Conservation (phyloP, 2,113 vertebrate genomes). For the Apistogramma diplotaenia region DNA sequence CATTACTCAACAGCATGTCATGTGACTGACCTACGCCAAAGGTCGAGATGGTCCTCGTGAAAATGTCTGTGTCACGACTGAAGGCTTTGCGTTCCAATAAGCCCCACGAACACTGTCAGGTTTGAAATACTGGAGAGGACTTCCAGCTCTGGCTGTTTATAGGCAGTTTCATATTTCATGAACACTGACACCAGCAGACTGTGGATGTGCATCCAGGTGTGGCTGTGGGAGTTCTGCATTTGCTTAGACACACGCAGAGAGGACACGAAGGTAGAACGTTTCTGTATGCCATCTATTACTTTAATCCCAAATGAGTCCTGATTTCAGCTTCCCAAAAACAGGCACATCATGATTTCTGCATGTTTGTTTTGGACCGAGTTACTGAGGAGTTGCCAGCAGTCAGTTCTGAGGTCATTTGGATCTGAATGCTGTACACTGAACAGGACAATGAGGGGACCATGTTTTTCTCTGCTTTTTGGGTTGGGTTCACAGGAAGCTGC, state of each 20-base stretch:
- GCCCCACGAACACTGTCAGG: neutral
- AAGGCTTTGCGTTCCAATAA: neutral
- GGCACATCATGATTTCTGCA: neutral
- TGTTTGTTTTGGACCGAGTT: conserved; percentile 6
- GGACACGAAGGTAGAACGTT: neutral
- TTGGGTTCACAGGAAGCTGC: neutral
- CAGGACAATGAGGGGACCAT: neutral
- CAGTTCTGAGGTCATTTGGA: conserved; percentile 20
- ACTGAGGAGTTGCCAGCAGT: neutral
- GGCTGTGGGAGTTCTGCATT: neutral
- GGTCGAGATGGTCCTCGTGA: no score
- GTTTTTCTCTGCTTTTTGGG: neutral
- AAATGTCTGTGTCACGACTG: neutral
- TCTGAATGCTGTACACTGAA: neutral
- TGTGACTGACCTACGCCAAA: neutral
- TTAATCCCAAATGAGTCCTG: neutral
- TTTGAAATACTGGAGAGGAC: neutral
- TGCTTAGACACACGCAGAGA: neutral
- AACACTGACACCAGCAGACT: neutral
- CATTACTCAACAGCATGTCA: neutral
- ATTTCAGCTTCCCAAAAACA: neutral
- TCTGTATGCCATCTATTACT: neutral
- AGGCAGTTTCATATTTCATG: neutral
- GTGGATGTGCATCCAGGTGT: neutral
- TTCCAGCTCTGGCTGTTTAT: neutral